Base-by-base conservation (phyloP, 2,113 vertebrate species). In the Anthoscopus minutus region DNA sequence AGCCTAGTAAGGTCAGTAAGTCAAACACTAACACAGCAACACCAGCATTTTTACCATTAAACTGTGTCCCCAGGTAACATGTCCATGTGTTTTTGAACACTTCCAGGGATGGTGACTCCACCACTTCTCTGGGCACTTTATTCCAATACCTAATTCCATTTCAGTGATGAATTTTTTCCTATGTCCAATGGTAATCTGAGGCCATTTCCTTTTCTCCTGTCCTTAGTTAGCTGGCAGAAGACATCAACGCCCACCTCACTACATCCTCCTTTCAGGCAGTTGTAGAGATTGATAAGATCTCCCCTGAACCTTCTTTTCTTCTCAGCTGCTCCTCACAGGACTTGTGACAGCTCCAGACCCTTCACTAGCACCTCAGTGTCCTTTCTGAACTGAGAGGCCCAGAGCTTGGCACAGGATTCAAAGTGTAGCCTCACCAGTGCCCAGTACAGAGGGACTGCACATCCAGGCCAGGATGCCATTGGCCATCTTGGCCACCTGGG, bases 381-480 rank as follows among this genome's bases (percentile, higher is more conserved):
- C 3, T 35, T 40, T 14, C 40, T 61, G 13, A 16, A 47, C 0
- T 30, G 24, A 40, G 48, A 7, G 5, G 25, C 9, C 24, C 30
- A 61, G 24, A 38, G 25, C 19, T 20, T 5, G 5, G 3, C n/a
- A 17, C 15, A 54, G n/a, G 1, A 24, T 3, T 56, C 0, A 0
- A 58, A 21, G 4, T 77, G 62, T 28, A 19, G 45, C 45, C 33
- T 45, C 45, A 33, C 2, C 54, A 44, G 22, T 57, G 45, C 38
- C 4, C 1, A 53, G 64, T 1, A 23, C 47, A 61, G 28, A 28
- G n/a, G 45, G 5, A 51, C 18, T 33, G 53, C 45, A 67, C 33
- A 27, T 22, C 17, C 27, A 77, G 47, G 37, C 53, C 72, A 77
- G 53, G 37, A 23, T 69, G 45, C 53, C 62, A 21, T 4, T 67